phyloP scores from a whole-genome alignment of 2,888 invertebrate species.

The Tetranychus piercei region DNA sequence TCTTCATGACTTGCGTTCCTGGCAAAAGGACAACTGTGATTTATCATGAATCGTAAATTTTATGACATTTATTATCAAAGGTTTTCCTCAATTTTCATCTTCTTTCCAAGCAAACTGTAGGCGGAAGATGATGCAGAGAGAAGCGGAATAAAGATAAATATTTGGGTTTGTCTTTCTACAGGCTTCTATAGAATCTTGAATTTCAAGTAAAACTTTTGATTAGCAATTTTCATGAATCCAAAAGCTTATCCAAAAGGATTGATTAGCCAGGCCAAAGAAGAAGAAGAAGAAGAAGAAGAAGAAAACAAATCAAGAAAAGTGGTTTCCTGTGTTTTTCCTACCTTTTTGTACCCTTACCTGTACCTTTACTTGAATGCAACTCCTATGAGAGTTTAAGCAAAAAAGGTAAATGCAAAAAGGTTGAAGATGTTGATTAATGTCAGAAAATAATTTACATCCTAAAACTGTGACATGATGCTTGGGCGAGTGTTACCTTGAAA shows the following conservation, averaged over 20 bases:
- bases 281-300: not conserved
- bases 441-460: not conserved
- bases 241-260: not conserved
- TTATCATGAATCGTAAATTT: not conserved
- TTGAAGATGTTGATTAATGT: not conserved
- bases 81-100: not conserved
- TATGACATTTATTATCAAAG: not conserved
- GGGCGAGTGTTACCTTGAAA: not conserved
- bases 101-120: not conserved
- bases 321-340: not conserved
- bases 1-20: no score
- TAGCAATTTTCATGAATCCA: not conserved
- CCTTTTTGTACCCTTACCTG: no score
- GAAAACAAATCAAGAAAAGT: not conserved
- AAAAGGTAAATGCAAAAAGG: not conserved
- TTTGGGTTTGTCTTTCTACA: no score
- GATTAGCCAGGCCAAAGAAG: not conserved
- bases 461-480: not conserved
- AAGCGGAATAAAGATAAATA: not conserved
- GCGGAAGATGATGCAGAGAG: not conserved
- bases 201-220: not conserved
- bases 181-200: not conserved
- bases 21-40: not conserved
- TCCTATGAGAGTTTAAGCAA: not conserved
- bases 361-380: not conserved